Percentiles rank a stretch among this genome's conserved stretches.
phyloP scores from a whole-genome alignment of 2,113 vertebrate genomes.

The Phaetusa simplex region DNA sequence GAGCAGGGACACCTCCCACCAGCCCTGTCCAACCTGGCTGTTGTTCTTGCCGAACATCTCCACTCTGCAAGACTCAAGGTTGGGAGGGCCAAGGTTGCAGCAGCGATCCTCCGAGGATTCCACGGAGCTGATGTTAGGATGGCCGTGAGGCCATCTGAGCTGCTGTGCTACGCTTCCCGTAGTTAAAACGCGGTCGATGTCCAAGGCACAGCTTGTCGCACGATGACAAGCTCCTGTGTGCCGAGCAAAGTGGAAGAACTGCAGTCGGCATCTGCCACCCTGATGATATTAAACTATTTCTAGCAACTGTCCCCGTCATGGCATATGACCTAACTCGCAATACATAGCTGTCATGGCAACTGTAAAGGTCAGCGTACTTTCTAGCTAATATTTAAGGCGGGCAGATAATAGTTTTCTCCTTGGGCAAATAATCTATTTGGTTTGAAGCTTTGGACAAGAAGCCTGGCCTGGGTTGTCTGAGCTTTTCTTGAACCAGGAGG shows the following conservation, averaged over 20 bases:
- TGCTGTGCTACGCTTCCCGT: not conserved
- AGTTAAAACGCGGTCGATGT: not conserved
- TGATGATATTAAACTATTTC: not conserved
- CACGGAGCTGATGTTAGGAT: not conserved
- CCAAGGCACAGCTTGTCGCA: not conserved
- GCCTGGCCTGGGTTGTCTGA: not conserved
- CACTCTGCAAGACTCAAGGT: too few relatives aligned
- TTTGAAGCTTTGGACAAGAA: not conserved
- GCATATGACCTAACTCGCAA: not conserved
- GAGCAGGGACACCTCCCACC: not conserved
- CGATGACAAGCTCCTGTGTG: rapidly evolving
- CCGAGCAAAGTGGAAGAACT: not conserved
- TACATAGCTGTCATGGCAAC: not conserved
- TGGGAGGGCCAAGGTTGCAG: not conserved
- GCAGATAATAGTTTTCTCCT: not conserved
- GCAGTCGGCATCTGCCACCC: not conserved
- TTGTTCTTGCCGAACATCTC: not conserved
- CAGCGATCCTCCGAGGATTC: not conserved
- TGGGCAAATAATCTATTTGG: not conserved
- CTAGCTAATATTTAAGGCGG: not conserved
- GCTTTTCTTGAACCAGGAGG: not conserved
- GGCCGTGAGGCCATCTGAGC: not conserved
- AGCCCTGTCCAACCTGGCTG: not conserved
- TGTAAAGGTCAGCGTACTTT: not conserved
- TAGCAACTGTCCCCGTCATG: not conserved